Evolutionary conservation across 2,888 invertebrate genomes (phyloP).

Genomic region (Agrilus biguttatus): DNA sequence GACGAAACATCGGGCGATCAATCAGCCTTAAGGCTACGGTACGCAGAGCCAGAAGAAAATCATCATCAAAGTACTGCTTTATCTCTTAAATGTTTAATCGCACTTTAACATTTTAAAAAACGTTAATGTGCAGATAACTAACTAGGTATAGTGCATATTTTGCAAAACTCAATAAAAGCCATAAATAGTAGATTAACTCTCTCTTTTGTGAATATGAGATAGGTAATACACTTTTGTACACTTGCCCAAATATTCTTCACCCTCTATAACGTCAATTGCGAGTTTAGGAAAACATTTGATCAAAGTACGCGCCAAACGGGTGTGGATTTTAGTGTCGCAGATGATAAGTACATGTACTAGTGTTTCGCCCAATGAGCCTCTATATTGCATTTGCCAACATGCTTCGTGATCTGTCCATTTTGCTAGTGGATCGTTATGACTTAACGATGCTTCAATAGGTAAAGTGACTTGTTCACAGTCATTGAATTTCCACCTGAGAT

Average conservation of each 20-base stretch:
- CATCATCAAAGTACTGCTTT: no score
- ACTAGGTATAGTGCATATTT: no score
- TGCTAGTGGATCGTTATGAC: constrained; percentile 73
- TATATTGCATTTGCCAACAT: constrained; percentile 95
- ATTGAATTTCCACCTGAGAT: constrained; percentile 78
- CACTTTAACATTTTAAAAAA: no score
- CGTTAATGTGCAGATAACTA: no score
- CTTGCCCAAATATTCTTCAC: constrained; percentile 87
- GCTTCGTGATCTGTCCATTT: constrained; percentile 86
- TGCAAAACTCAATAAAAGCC: no score
- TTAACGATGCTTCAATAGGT: constrained; percentile 74
- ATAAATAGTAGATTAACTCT: no score
- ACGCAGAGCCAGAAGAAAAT: no score
- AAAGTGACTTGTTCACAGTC: constrained; percentile 74
- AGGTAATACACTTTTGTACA: no score
- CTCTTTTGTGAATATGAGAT: no score
- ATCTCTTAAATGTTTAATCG: no score
- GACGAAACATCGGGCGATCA: no score
- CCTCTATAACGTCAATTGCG: constrained; percentile 88
- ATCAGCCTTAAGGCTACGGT: no score
- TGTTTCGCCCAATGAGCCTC: constrained; percentile 91
- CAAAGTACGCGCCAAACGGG: constrained; percentile 73
- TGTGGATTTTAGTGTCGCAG: constrained; percentile 73
- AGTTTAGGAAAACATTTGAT: constrained; percentile 84
- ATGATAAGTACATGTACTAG: constrained; percentile 89